Percentiles rank a stretch among this genome's conserved stretches.
These are phyloP conservation scores for Semaprochilodus insignis DNA, from an alignment of 2,797 vertebrate species.

Conservation along the genomic window DNA sequence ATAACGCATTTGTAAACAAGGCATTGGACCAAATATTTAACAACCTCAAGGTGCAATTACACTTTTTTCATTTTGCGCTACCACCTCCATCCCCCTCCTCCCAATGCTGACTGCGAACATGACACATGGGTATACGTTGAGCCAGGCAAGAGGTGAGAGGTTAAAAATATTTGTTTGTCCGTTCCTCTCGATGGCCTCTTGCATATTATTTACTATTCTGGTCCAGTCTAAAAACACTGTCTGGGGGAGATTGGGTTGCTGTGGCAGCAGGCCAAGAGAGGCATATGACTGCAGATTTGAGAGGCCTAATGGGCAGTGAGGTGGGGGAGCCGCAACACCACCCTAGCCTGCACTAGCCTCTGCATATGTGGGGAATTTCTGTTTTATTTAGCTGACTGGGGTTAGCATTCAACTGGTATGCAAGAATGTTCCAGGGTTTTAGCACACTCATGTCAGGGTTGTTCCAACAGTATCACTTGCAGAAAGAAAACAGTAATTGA, in stretches of 20 bases:
- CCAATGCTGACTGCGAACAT: conserved; percentile 58
- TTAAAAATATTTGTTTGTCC: conserved; percentile 82
- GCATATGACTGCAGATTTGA: conserved; percentile 86
- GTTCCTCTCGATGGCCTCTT: conserved; percentile 71
- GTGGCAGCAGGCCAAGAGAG: conserved; percentile 79
- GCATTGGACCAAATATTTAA: background rate
- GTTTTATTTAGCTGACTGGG: background rate
- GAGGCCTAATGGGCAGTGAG: conserved; percentile 69
- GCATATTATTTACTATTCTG: conserved; percentile 92
- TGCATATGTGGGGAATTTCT: background rate
- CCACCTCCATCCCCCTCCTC: conserved; percentile 17
- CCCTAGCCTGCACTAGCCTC: background rate
- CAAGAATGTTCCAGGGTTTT: background rate
- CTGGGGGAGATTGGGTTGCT: conserved; percentile 84
- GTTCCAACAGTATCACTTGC: background rate
- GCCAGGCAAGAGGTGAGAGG: conserved; percentile 71
- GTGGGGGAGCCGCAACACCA: conserved; percentile 44
- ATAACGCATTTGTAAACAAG: background rate
- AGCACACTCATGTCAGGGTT: background rate
- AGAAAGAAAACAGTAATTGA: background rate
- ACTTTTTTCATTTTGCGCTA: conserved; percentile 57
- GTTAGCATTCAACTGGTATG: background rate
- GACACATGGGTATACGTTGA: conserved; percentile 61
- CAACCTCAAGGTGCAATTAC: background rate
- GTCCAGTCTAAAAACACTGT: conserved; percentile 81